Percentiles rank a stretch among this genome's conserved stretches.
Evolutionary conservation across 37 sponge, comb jelly and placozoan species (phyloP).

Genomic region (Aphrocallistes beatrix): DNA sequence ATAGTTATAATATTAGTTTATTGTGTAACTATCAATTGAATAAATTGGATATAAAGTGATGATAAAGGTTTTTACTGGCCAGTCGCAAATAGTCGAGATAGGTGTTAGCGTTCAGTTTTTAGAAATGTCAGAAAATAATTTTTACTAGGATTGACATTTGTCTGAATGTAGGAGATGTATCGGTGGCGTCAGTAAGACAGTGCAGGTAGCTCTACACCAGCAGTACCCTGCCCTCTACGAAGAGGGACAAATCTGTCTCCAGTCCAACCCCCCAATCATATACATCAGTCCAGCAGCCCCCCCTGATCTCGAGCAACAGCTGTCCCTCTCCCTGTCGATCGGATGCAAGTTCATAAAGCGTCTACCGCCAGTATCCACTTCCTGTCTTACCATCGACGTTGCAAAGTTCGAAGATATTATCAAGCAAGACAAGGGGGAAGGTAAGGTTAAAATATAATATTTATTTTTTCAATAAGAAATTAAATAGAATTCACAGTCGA

Average conservation of each 20-base stretch:
- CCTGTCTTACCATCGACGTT: neutral
- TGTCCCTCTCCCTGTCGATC: neutral
- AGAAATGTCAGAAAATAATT: too few relatives aligned
- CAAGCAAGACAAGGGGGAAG: neutral
- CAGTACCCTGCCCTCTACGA: neutral
- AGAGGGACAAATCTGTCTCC: neutral
- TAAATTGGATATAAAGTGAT: too few relatives aligned
- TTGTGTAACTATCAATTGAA: too few relatives aligned
- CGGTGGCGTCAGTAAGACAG: neutral
- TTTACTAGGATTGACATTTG: too few relatives aligned
- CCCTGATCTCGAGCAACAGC: neutral
- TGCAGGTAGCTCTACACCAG: neutral
- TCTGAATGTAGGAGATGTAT: slow-evolving; percentile 20
- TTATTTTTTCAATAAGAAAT: too few relatives aligned
- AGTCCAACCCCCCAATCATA: neutral
- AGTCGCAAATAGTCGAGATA: too few relatives aligned
- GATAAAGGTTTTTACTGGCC: too few relatives aligned
- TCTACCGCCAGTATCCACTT: neutral
- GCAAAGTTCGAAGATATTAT: slow-evolving; percentile 1
- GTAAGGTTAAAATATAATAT: too few relatives aligned
- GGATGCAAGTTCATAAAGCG: neutral
- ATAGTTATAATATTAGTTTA: too few relatives aligned
- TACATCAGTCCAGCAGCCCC: slow-evolving; percentile 4
- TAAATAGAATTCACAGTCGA: too few relatives aligned
- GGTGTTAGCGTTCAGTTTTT: too few relatives aligned